These are phyloP conservation scores for Dasyprocta punctata DNA, from an alignment of 2,113 vertebrate species.

Conservation along the genomic window DNA sequence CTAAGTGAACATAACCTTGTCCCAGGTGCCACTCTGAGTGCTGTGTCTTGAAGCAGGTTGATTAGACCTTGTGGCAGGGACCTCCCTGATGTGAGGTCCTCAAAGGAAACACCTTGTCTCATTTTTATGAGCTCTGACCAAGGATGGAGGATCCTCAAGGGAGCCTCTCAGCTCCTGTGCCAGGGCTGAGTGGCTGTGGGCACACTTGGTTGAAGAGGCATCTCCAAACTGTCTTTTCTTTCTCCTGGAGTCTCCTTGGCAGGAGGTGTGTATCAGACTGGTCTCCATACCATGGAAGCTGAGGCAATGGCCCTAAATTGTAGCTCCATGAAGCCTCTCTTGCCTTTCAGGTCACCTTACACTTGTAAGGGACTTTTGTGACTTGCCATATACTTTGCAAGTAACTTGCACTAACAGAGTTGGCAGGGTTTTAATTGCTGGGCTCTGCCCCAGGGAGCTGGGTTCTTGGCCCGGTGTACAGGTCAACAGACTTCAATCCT, in stretches of 20 bases:
- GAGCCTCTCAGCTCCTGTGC: neutral
- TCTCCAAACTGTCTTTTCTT: neutral
- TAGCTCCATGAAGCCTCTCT: neutral
- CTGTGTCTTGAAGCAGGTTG: neutral
- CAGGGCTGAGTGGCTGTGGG: neutral
- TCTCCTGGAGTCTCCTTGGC: neutral
- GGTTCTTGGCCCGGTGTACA: neutral
- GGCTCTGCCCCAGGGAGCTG: neutral
- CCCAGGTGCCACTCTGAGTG: neutral
- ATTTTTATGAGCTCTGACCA: neutral
- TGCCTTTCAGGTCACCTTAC: neutral
- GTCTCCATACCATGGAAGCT: neutral
- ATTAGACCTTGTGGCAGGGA: neutral
- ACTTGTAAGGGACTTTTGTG: neutral
- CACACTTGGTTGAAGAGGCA: neutral
- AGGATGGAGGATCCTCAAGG: neutral
- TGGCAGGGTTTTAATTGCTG: neutral
- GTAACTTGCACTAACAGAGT: neutral
- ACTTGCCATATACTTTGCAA: neutral
- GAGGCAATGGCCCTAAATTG: neutral
- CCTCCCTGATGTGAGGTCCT: neutral
- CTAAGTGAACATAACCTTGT: neutral
- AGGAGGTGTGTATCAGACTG: neutral
- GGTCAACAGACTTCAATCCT: neutral
- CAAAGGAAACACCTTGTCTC: neutral